These are phyloP conservation scores for Anhinga rufa DNA, from an alignment of 2,113 vertebrate genomes.

Conservation along the genomic window DNA sequence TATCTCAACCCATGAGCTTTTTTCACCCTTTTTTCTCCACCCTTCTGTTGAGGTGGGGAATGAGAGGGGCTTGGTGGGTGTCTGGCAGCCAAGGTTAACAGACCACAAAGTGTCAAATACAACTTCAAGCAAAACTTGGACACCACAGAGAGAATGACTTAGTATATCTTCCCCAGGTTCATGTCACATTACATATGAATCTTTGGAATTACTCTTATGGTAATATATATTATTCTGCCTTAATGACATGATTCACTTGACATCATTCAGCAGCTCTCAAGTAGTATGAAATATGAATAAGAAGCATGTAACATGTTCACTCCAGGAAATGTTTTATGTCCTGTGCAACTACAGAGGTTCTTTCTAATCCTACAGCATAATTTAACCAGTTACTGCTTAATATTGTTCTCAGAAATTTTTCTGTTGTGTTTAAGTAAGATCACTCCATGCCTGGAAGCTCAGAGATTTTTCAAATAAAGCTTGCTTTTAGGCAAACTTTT, in stretches of 20 bases:
- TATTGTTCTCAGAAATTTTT: neutral
- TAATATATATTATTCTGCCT: neutral
- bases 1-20: neutral
- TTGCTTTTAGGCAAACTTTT: neutral
- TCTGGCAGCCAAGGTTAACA: neutral
- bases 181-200: neutral
- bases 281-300: neutral
- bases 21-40: neutral
- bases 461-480: neutral
- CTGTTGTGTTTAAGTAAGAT: neutral
- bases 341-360: neutral
- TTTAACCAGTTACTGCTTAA: neutral
- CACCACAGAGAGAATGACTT: neutral
- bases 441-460: neutral
- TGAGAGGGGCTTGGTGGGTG: neutral
- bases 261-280: neutral
- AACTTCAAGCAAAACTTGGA: neutral
- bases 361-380: neutral
- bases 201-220: neutral
- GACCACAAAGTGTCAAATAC: neutral
- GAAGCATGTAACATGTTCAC: neutral
- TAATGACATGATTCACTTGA: neutral
- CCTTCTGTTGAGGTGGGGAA: neutral
- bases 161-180: neutral
- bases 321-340: neutral